phyloP scores from a whole-genome alignment of 2,888 invertebrate genomes.

The Eupithecia exiguata region DNA sequence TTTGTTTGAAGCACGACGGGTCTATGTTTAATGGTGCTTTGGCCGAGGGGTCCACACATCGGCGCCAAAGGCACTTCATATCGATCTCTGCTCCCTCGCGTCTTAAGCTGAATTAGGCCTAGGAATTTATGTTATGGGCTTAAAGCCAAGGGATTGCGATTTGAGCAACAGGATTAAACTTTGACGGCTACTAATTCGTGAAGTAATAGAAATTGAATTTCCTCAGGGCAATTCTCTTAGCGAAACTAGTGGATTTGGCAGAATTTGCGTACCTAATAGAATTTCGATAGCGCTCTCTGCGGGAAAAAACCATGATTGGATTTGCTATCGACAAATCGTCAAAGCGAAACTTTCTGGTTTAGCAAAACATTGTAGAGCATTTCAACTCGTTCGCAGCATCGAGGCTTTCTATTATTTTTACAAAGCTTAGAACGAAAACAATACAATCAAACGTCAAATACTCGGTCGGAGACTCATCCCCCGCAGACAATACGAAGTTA shows the following conservation, averaged over 20 bases:
- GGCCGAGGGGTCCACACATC: conserved; percentile 71
- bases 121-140: conserved; percentile 74
- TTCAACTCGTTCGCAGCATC: conserved; percentile 20
- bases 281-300: neutral
- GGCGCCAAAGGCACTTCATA: conserved; percentile 77
- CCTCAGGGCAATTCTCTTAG: conserved; percentile 15
- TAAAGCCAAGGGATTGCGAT: conserved; percentile 58
- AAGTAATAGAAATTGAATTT: conserved; percentile 50
- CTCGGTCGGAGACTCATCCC: conserved; percentile 59
- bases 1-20: conserved; percentile 63
- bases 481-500: conserved; percentile 77
- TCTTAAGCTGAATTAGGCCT: conserved; percentile 77
- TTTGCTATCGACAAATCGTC: conserved; percentile 3
- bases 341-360: conserved; percentile 15
- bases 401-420: conserved; percentile 27
- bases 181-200: conserved; percentile 55
- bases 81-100: conserved; percentile 81
- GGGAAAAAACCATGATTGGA: conserved; percentile 9
- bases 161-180: conserved; percentile 55
- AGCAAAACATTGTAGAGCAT: conserved; percentile 10
- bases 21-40: conserved; percentile 61
- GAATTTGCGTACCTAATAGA: neutral
- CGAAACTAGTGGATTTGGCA: conserved; percentile 13
- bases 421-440: conserved; percentile 46
- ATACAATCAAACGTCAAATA: conserved; percentile 50